Evolutionary conservation across 2,113 vertebrate genomes (phyloP), one percentile per base, ranked within the genome.

Genomic region (Chaetops frenatus): DNA sequence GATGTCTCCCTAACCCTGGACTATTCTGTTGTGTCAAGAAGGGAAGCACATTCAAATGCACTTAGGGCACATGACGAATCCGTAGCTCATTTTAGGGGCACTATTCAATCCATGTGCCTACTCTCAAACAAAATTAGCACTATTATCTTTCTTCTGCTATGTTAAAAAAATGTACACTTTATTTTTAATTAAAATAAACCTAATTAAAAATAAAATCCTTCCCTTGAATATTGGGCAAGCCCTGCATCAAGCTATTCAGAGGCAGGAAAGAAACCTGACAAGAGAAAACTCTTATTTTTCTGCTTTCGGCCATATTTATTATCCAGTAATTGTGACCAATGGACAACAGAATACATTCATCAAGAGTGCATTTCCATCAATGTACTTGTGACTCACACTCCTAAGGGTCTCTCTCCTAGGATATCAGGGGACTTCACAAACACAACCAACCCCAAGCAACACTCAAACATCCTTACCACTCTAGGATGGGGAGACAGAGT

Each of bases 91-190:
- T 87, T 92, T 64, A 65, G 60, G 21, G 23, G 17, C 38, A 73
- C 12, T 62, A 73, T 36, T 83, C 11, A 2, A 82, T 45, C 36
- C 31, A 48, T 2, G 3, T 0, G 0, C 7, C 45, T 81, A 29
- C 22, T 81, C 42, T 48, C 84, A 29, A 66, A 45, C 12, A 70
- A 73, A 44, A 50, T 72, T 66, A 91, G 6, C 25, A 42, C 23
- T 54, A 53, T 15, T 20, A 47, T 5, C 11, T 78, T 94, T 67
- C 48, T 78, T 84, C 65, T 78, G 12, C 27, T 58, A 50, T n/a
- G 31, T 24, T 17, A 38, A 74, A 88, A 82, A 82, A 60, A 53
- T 2, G 4, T 9, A 25, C 15, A 19, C 12, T 51, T 71, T 22
- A 27, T n/a, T 89, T 89, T 54, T 51, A 50, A 82, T 54, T 4